phyloP scores from a whole-genome alignment of 1,140 invertebrate species.

The Anthonomus grandis region DNA sequence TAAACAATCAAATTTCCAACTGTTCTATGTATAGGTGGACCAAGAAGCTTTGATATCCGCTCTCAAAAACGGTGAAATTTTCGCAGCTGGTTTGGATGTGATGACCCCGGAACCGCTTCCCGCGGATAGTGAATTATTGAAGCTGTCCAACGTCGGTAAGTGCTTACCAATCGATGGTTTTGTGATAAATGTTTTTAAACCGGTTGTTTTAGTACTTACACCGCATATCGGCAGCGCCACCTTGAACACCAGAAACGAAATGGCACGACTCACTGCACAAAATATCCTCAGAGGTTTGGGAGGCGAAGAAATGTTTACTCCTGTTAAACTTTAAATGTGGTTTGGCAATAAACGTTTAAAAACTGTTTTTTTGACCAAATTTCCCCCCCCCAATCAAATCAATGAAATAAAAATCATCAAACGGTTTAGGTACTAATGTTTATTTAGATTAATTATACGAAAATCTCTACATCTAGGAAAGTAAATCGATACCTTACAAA shows the following conservation, averaged over 20 bases:
- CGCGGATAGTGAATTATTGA: constrained; percentile 71
- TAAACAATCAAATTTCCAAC: neutral
- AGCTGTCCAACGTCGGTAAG: constrained; percentile 75
- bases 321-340: constrained; percentile 21
- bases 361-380: too few relatives aligned
- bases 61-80: constrained; percentile 67
- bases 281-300: constrained; percentile 64
- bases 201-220: constrained; percentile 62
- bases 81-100: constrained; percentile 88
- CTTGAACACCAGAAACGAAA: constrained; percentile 67
- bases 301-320: constrained; percentile 39
- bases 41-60: constrained; percentile 76
- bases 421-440: too few relatives aligned
- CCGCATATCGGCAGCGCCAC: constrained; percentile 89
- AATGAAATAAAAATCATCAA: too few relatives aligned
- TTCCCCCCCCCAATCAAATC: too few relatives aligned
- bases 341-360: too few relatives aligned
- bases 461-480: too few relatives aligned
- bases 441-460: too few relatives aligned
- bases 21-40: constrained; percentile 47
- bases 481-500: too few relatives aligned
- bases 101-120: constrained; percentile 92
- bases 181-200: neutral
- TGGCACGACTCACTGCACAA: constrained; percentile 73
- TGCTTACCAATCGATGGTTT: neutral